Evolutionary conservation across 2,888 invertebrate genomes (phyloP), one percentile per base, ranked within the genome.

Genomic region (Torymus auratus): DNA sequence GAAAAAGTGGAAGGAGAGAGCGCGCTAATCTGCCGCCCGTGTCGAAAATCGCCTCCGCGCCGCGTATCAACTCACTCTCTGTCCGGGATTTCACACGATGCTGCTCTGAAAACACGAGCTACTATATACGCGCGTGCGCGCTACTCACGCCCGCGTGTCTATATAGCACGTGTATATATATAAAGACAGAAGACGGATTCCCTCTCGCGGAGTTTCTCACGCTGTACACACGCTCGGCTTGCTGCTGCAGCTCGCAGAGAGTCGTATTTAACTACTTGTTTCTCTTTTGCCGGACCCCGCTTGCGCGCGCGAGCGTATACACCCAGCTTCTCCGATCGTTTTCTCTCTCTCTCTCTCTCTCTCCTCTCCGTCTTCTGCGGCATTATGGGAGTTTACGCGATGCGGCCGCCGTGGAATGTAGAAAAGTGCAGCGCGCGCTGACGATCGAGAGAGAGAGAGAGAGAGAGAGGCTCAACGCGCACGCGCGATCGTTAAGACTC

Each of bases 201-300:
- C 41, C 64, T 55, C 64, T 68, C 58, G 15, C 65, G 3, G 41
- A 76, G 61, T 77, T 77, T 70, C 77, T 70, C 76, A 80, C 80
- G 71, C 78, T 73, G 41, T 64, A 65, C 41, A 68, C 78, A 60
- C 77, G 23, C 60, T 64, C 41, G 20, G 15, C 15, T 17, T 52
- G n/a, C 64, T 41, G 14, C 13, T 23, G 68, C 5, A 28, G 23
- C 50, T 5, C 62, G 68, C 60, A 69, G 65, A 64, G 70, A 75
- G 64, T 80, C 80, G 74, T 75, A 75, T 76, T 80, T 80, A 80
- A 80, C 80, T 76, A 76, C 76, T 80, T 80, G 76, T 80, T 80
- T 80, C 80, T 80, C 80, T 76, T 80, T 80, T 76, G 80, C 75
- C 60, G 75, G 71, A 28, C 80, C 80, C 67, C 61, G 75, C 76